Conservation (phyloP, 2,797 vertebrate genomes). For the Paramormyrops hopkinsi region DNA sequence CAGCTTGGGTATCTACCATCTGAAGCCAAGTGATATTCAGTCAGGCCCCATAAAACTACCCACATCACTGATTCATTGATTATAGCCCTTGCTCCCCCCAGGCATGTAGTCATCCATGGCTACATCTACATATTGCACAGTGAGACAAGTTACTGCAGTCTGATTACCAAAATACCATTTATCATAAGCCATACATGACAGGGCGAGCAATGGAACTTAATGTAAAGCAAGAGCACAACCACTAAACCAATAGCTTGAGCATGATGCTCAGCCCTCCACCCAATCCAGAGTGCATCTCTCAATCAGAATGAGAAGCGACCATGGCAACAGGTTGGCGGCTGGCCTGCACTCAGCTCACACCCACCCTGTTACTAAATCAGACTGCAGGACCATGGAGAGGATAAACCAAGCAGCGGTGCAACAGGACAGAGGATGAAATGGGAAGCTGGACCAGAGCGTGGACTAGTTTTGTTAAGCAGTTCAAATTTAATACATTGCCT, state of each 20-base stretch:
- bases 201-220: neutral
- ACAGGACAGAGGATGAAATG: neutral
- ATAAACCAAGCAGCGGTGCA: neutral
- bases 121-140: slow-evolving; percentile 4
- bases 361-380: neutral
- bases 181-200: neutral
- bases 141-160: neutral
- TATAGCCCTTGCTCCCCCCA: neutral
- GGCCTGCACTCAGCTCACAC: neutral
- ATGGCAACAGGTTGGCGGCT: neutral
- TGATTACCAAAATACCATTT: neutral
- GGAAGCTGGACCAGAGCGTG: slow-evolving; percentile 12
- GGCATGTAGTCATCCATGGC: neutral
- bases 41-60: neutral
- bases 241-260: neutral
- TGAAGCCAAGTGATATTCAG: neutral
- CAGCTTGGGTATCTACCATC: neutral
- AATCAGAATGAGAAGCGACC: neutral
- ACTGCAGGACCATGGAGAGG: neutral
- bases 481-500: slow-evolving; percentile 36
- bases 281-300: neutral
- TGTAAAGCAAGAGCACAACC: neutral
- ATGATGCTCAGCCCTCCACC: neutral
- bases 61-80: neutral
- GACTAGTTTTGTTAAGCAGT: slow-evolving; percentile 28